Percentiles rank a stretch among this genome's conserved stretches.
Conservation (phyloP, 2,113 vertebrate genomes). For the Pelodiscus sinensis region DNA sequence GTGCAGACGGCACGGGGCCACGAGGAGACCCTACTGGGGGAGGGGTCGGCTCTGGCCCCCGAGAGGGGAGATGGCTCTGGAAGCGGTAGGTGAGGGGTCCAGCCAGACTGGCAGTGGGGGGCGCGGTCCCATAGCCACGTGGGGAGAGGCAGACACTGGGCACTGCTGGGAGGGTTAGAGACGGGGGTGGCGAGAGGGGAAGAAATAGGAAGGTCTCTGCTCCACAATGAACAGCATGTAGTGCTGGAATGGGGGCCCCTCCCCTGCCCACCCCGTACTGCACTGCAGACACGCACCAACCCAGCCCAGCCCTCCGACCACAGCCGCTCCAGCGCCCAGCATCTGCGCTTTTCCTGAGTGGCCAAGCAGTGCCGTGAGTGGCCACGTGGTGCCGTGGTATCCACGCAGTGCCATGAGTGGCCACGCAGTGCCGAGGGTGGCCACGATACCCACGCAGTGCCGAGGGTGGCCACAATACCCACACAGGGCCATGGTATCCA, state of each 20-base stretch:
- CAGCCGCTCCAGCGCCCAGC: not conserved
- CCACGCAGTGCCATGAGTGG: no score
- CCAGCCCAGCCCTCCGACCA: not conserved
- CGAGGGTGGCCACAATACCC: no score
- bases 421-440: no score
- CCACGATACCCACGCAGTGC: no score
- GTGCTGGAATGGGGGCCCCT: not conserved
- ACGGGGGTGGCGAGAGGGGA: no score
- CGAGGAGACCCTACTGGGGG: not conserved
- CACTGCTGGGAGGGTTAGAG: not conserved
- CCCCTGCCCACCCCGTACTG: not conserved
- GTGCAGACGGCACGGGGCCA: not conserved
- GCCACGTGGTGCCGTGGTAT: no score
- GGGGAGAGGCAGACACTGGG: not conserved
- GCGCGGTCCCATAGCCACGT: not conserved
- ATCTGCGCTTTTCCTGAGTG: not conserved
- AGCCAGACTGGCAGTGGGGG: not conserved
- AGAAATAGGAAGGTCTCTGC: not conserved
- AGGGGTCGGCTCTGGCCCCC: not conserved
- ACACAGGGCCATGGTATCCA: no score
- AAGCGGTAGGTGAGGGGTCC: not conserved
- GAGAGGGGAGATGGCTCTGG: not conserved
- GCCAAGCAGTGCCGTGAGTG: no score
- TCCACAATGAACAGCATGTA: not conserved
- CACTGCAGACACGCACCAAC: not conserved